Evolutionary conservation across 1,140 invertebrate species (phyloP), one percentile per base, ranked within the genome.

Genomic region (Anagrus nilaparvatae): DNA sequence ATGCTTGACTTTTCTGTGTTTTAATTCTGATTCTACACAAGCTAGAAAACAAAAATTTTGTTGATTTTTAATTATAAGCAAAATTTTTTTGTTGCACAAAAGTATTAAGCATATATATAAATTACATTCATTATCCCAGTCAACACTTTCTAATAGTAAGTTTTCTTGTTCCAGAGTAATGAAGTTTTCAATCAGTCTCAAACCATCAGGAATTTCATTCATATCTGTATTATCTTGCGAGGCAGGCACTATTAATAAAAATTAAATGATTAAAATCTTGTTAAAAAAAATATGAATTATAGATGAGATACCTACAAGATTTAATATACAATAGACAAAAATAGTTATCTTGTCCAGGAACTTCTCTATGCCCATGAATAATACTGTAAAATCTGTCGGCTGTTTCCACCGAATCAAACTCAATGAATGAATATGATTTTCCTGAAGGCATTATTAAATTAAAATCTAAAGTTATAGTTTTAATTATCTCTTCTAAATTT

Each of bases 1-100:
- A 70, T 97, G 94, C 60, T 82, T 85, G 0, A 96, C 93, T 69
- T 76, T 72, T 31, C 93, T 68, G 56, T 96, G 81, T 63, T 95
- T 97, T 41, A 96, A 61, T 6, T 71, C 64, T 3, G 64, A 55
- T 16, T 46, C 47, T 41, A 41, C 40, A 23, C n/a, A n/a, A n/a
- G n/a, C n/a, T n/a, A n/a, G n/a, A n/a, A n/a, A n/a, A n/a, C n/a
- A n/a, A n/a, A n/a, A n/a, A n/a, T n/a, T n/a, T n/a, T n/a, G n/a
- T n/a, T n/a, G n/a, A n/a, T n/a, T n/a, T n/a, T n/a, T n/a, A n/a
- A n/a, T n/a, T n/a, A n/a, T n/a, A n/a, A n/a, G n/a, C n/a, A n/a
- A n/a, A n/a, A n/a, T n/a, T n/a, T n/a, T n/a, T n/a, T n/a, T n/a
- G n/a, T n/a, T n/a, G n/a, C n/a, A n/a, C n/a, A n/a, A n/a, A n/a